Evolutionary conservation across 2,888 invertebrate genomes (phyloP).

Genomic region (Macrophya annulata): DNA sequence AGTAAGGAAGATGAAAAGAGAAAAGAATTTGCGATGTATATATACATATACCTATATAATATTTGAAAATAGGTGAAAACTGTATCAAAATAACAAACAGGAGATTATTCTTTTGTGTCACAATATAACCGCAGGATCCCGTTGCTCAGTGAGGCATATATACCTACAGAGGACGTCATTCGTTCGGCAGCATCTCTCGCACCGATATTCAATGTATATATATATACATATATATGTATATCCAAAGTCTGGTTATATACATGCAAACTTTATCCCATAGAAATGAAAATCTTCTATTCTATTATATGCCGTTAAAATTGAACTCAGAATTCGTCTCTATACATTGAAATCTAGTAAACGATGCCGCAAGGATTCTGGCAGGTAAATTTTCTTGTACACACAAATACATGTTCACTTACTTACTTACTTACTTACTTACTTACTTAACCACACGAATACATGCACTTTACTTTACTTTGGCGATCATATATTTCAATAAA

Average conservation of each 20-base stretch:
- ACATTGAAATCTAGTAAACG: constrained; percentile 44
- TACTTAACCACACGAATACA: background rate
- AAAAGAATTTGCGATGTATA: background rate
- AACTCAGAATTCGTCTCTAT: constrained; percentile 52
- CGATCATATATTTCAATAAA: constrained; percentile 66
- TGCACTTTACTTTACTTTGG: constrained; percentile 42
- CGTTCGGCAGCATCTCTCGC: constrained; percentile 26
- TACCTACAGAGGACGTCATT: background rate
- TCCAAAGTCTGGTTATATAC: background rate
- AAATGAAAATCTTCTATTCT: constrained; percentile 8
- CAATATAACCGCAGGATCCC: constrained; percentile 42
- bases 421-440: background rate
- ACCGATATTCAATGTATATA: background rate
- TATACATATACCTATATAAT: too few relatives aligned
- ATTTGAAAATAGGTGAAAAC: background rate
- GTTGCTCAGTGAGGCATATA: constrained; percentile 20
- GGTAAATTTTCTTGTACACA: background rate
- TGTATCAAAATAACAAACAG: constrained; percentile 52
- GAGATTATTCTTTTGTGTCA: constrained; percentile 16
- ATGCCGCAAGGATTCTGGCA: constrained; percentile 25
- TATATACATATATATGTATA: too few relatives aligned
- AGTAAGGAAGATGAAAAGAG: background rate
- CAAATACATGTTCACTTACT: background rate
- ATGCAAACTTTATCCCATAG: constrained; percentile 13
- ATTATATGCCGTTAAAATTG: constrained; percentile 27